Percentiles rank a stretch among this genome's conserved stretches.
These are phyloP conservation scores for Penaeus vannamei DNA, from an alignment of 1,140 invertebrate genomes.

Conservation along the genomic window DNA sequence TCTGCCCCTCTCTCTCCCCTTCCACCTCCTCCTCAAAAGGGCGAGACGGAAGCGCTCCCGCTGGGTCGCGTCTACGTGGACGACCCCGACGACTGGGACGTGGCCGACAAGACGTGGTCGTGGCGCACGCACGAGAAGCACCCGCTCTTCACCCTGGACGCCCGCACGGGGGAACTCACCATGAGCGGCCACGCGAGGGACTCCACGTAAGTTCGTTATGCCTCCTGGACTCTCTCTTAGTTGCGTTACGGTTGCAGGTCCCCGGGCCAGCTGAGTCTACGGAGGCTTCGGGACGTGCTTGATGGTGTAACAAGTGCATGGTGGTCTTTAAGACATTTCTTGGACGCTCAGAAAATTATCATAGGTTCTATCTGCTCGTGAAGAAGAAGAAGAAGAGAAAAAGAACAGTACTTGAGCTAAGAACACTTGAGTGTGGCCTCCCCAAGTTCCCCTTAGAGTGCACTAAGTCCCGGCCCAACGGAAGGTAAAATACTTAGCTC, in stretches of 20 bases:
- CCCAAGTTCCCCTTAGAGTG: too few relatives aligned
- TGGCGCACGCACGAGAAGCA: slow-evolving; percentile 26
- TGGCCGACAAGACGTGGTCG: slow-evolving; percentile 32
- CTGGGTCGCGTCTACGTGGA: slow-evolving; percentile 38
- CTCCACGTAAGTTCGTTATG: slow-evolving; percentile 12
- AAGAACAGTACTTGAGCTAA: too few relatives aligned
- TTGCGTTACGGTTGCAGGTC: not conserved
- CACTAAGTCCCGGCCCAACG: not conserved
- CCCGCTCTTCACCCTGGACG: slow-evolving; percentile 26
- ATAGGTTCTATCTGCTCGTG: too few relatives aligned
- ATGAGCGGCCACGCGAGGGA: slow-evolving; percentile 27
- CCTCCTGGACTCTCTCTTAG: too few relatives aligned
- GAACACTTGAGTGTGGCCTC: too few relatives aligned
- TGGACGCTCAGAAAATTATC: too few relatives aligned
- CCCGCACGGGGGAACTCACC: slow-evolving; percentile 35
- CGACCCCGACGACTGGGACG: slow-evolving; percentile 54
- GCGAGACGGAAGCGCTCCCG: slow-evolving; percentile 3
- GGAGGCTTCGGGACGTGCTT: not conserved
- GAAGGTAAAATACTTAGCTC: not conserved
- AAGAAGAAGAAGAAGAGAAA: too few relatives aligned
- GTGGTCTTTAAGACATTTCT: not conserved
- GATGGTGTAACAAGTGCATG: not conserved
- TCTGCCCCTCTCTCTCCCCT: too few relatives aligned
- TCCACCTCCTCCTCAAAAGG: not conserved
- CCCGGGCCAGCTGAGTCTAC: too few relatives aligned